A percentile compares a stretch with the other conserved stretches of the same genome.
These are phyloP conservation scores for Megathymus violae DNA, from an alignment of 1,140 invertebrate genomes.

Conservation along the genomic window DNA sequence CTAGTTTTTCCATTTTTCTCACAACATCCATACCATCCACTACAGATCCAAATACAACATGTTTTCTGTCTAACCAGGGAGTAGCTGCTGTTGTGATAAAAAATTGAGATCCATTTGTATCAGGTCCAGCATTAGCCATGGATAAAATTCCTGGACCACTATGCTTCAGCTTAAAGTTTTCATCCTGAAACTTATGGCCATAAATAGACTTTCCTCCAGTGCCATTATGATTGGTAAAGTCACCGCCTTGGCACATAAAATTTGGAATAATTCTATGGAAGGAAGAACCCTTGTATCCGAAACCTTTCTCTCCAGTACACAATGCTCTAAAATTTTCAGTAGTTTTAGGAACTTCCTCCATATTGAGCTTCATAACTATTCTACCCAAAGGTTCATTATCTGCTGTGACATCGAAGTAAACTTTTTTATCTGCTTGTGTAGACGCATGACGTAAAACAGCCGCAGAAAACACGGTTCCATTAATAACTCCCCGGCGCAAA, in stretches of 20 bases:
- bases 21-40: constrained; percentile 94
- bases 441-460: constrained; percentile 70
- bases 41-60: constrained; percentile 94
- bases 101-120: constrained; percentile 94
- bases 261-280: constrained; percentile 95
- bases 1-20: constrained; percentile 88
- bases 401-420: constrained; percentile 85
- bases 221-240: constrained; percentile 91
- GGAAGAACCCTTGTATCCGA: constrained; percentile 90
- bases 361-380: constrained; percentile 89
- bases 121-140: constrained; percentile 92
- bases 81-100: constrained; percentile 93
- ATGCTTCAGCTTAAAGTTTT: constrained; percentile 92
- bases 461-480: constrained; percentile 71
- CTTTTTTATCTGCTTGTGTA: constrained; percentile 69
- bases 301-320: constrained; percentile 92
- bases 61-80: constrained; percentile 92
- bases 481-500: constrained; percentile 62
- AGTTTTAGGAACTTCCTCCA: constrained; percentile 90
- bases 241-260: constrained; percentile 93
- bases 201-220: constrained; percentile 93
- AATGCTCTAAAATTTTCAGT: constrained; percentile 92
- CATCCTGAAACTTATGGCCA: constrained; percentile 91
- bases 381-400: constrained; percentile 86
- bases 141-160: constrained; percentile 89